Percentiles rank a stretch among this genome's conserved stretches.
These are phyloP conservation scores for Lamprologus tigripictilis DNA, from an alignment of 2,113 vertebrate species.

Conservation along the genomic window DNA sequence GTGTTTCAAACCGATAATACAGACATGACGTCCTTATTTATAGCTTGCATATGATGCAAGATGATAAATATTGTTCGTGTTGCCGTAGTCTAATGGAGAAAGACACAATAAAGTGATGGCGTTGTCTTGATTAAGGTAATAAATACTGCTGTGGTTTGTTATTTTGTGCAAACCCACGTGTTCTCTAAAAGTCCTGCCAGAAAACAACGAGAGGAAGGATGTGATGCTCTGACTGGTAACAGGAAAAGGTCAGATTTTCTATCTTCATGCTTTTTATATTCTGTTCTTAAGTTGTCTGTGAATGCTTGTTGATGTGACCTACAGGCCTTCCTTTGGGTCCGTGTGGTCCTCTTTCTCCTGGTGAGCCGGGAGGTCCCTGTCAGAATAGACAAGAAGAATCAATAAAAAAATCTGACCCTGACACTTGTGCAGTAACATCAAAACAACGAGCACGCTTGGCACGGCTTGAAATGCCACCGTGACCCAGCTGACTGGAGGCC, in stretches of 20 bases:
- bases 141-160: neutral
- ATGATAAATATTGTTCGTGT: neutral
- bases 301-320: slow-evolving; percentile 39
- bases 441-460: neutral
- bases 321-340: slow-evolving; percentile 91
- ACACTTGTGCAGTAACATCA: neutral
- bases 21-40: neutral
- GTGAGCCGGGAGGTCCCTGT: slow-evolving; percentile 89
- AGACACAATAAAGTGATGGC: neutral
- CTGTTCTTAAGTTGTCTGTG: neutral
- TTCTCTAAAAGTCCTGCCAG: neutral
- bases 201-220: neutral
- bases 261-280: neutral
- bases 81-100: neutral
- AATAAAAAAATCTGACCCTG: neutral
- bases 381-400: slow-evolving; percentile 1
- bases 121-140: neutral
- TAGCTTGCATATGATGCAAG: neutral
- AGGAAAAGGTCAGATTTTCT: neutral
- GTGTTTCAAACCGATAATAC: neutral
- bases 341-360: slow-evolving; percentile 84
- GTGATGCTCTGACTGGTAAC: neutral
- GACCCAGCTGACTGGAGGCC: neutral
- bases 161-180: neutral
- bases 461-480: neutral